Percentiles rank a stretch among this genome's conserved stretches.
Conservation (phyloP, 2,797 vertebrate genomes). For the Acanthurus lineatus region DNA sequence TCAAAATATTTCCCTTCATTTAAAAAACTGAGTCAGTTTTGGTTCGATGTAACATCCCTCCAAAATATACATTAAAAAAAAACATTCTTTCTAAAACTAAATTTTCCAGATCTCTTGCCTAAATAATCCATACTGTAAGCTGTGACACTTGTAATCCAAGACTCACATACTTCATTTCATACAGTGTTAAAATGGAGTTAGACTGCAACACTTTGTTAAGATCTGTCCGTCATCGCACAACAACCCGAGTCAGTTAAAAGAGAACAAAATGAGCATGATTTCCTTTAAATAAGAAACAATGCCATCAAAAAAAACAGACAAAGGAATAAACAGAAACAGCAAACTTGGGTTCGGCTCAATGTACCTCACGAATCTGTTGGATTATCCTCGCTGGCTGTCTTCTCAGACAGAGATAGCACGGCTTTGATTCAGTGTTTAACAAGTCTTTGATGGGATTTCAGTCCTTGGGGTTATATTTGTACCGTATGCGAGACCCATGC, state of each 20-base stretch:
- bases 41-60: slow-evolving; percentile 67
- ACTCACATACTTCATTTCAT: slow-evolving; percentile 60
- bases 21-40: slow-evolving; percentile 56
- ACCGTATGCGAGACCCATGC: slow-evolving; percentile 42
- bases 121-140: slow-evolving; percentile 38
- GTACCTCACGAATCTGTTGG: slow-evolving; percentile 51
- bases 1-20: slow-evolving; percentile 63
- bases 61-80: slow-evolving; percentile 49
- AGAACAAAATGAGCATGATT: slow-evolving; percentile 29
- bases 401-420: slow-evolving; percentile 41
- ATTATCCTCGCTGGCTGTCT: slow-evolving; percentile 44
- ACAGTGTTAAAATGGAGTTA: slow-evolving; percentile 65
- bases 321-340: slow-evolving; percentile 57
- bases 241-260: slow-evolving; percentile 35
- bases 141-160: slow-evolving; percentile 33
- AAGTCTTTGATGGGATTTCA: slow-evolving; percentile 70
- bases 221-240: slow-evolving; percentile 37
- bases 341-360: slow-evolving; percentile 59
- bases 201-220: slow-evolving; percentile 55
- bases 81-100: slow-evolving; percentile 53
- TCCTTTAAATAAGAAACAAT: slow-evolving; percentile 54
- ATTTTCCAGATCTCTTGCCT: slow-evolving; percentile 46
- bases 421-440: slow-evolving; percentile 51
- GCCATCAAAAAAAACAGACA: slow-evolving; percentile 36
- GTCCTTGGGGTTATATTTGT: slow-evolving; percentile 55